These are phyloP conservation scores for Plotosus lineatus DNA, from an alignment of 2,113 vertebrate genomes.

Conservation along the genomic window DNA sequence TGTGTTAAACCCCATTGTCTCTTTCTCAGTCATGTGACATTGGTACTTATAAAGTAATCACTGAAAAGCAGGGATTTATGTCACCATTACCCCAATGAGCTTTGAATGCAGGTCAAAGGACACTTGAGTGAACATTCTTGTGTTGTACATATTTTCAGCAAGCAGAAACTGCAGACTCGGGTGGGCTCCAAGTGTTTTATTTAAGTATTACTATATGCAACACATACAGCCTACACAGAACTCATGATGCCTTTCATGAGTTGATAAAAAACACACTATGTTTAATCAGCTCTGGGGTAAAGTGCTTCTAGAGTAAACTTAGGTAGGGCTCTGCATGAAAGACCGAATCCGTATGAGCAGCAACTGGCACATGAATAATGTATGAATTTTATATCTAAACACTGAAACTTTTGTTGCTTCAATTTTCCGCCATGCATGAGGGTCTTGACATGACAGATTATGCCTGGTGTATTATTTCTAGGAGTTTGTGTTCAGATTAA, in stretches of 20 bases:
- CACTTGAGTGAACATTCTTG: slow-evolving; percentile 17
- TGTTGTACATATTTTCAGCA: slow-evolving; percentile 33
- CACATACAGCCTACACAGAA: slow-evolving; percentile 18
- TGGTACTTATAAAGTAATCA: slow-evolving; percentile 23
- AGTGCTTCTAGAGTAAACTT: slow-evolving; percentile 45
- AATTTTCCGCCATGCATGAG: slow-evolving; percentile 58
- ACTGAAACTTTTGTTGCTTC: slow-evolving; percentile 51
- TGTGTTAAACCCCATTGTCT: slow-evolving; percentile 5
- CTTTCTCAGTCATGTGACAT: not conserved
- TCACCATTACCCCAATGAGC: slow-evolving; percentile 26
- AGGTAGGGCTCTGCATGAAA: slow-evolving; percentile 37
- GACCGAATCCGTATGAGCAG: slow-evolving; percentile 56
- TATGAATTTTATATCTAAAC: slow-evolving; percentile 58
- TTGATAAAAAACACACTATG: slow-evolving; percentile 9
- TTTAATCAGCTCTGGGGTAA: slow-evolving; percentile 54
- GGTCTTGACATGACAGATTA: slow-evolving; percentile 59
- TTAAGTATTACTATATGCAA: slow-evolving; percentile 14
- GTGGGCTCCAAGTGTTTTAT: slow-evolving; percentile 6
- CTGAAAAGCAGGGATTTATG: slow-evolving; percentile 7
- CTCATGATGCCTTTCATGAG: slow-evolving; percentile 17
- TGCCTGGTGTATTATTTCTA: slow-evolving; percentile 55
- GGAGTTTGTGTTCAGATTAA: slow-evolving; percentile 34
- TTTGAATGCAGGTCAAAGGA: slow-evolving; percentile 21
- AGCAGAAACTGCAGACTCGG: slow-evolving; percentile 23
- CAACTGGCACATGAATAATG: slow-evolving; percentile 55